Evolutionary conservation across 64 coral and sea anemone species (phyloP), one percentile per base, ranked within the genome.

Genomic region (Actinia tenebrosa): DNA sequence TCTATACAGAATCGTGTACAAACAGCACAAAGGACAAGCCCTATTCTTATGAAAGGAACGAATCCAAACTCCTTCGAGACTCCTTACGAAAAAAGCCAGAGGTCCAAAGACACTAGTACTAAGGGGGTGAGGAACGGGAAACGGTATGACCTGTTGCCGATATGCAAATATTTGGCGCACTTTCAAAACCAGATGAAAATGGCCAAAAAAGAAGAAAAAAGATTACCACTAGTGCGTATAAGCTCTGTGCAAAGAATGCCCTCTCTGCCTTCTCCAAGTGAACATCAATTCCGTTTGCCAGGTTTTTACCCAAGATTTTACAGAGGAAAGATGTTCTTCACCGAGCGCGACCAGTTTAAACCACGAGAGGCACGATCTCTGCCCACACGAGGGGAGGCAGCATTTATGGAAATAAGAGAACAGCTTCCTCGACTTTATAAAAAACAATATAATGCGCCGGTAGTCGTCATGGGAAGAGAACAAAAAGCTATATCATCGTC

Each of bases 71-170:
- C 56, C 16, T 53, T 54, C n/a, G 45, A 77, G 20, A 93, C 88
- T 53, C 88, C 86, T n/a, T 96, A 79, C 60, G 91, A 89, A 72
- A 81, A 89, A 72, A 89, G 62, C 9, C 86, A 88, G 42, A 45
- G 58, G 58, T 87, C 13, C 19, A 86, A 19, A 17, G 86, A 96
- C 56, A 88, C 44, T 44, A 80, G 61, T 3, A 89, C 94, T 0
- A 96, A 90, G 71, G 91, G 91, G 19, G 82, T 96, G 66, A 87
- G 94, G 46, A 88, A 96, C 60, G 94, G 94, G 23, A 93, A 91
- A n/a, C 86, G 82, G 16, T 90, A 93, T 53, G 94, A 96, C 83
- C 85, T 96, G 22, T 37, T 96, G 14, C 94, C 94, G 0, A 96
- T 96, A 71, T 96, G 91, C 45, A 92, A 88, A 58, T 92, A 84